These are phyloP conservation scores for Orthochromis malagaraziensis DNA, from an alignment of 2,113 vertebrate genomes.

Conservation along the genomic window DNA sequence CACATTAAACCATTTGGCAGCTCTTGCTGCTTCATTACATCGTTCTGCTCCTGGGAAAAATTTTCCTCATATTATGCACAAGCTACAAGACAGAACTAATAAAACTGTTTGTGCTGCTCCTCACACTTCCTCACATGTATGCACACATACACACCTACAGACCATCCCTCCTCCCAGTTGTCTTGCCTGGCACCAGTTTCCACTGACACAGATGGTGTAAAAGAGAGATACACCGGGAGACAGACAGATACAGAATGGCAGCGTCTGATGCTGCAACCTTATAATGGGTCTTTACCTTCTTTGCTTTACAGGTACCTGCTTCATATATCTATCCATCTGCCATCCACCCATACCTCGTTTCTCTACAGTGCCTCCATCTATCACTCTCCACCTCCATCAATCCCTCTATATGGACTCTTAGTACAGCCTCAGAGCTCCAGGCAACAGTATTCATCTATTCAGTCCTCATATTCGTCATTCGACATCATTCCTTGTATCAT, in stretches of 20 bases:
- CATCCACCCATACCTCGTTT: background rate
- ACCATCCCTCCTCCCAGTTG: constrained; percentile 1
- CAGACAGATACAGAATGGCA: background rate
- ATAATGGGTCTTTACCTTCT: background rate
- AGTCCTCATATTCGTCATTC: background rate
- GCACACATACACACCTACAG: background rate
- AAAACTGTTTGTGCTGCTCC: background rate
- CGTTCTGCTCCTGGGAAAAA: background rate
- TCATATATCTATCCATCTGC: background rate
- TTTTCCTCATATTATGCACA: background rate
- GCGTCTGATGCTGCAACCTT: background rate
- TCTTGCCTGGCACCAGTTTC: constrained; percentile 35
- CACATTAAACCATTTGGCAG: background rate
- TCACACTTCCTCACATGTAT: background rate
- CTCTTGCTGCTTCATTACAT: background rate
- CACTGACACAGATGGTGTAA: constrained; percentile 39
- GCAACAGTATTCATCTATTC: constrained; percentile 7
- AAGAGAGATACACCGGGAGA: background rate
- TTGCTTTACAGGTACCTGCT: background rate
- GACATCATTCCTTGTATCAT: background rate
- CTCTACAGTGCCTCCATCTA: background rate
- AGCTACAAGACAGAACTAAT: background rate
- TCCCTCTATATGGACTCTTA: background rate
- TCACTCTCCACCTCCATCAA: background rate
- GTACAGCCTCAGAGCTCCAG: background rate